Evolutionary conservation across 2,113 vertebrate species (phyloP).

Genomic region (Athene cunicularia): DNA sequence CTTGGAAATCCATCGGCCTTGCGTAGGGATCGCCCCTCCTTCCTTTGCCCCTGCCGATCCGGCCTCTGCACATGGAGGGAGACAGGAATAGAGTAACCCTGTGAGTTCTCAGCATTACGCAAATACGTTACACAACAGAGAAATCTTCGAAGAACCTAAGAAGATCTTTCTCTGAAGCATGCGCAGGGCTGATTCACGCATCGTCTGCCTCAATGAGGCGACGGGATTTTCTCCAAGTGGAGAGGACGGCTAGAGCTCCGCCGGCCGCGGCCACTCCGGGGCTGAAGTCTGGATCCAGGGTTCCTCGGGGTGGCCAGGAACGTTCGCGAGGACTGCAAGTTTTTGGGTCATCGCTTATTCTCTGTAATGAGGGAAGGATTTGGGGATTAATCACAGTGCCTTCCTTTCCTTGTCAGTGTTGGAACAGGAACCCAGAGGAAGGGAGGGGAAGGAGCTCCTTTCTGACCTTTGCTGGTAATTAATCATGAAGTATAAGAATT

Average conservation of each 20-base stretch:
- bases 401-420: not conserved
- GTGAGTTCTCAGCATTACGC: not conserved
- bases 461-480: constrained; percentile 6
- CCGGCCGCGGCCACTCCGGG: fast-evolving
- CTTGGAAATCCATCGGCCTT: not conserved
- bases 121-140: not conserved
- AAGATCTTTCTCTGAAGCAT: not conserved
- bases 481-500: not conserved
- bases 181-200: not conserved
- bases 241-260: not conserved
- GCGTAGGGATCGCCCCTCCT: not conserved
- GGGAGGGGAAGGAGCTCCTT: not conserved
- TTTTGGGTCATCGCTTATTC: not conserved
- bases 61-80: not conserved
- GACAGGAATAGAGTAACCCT: not conserved
- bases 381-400: not conserved
- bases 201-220: fast-evolving
- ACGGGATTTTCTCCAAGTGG: not conserved
- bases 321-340: fast-evolving
- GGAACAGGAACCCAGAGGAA: not conserved
- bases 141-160: not conserved
- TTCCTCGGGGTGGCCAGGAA: not conserved
- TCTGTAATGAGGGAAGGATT: not conserved
- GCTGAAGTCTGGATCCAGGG: not conserved
- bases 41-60: not conserved